These are phyloP conservation scores for Limnephilus lunatus DNA, from an alignment of 2,888 invertebrate genomes.

Conservation along the genomic window DNA sequence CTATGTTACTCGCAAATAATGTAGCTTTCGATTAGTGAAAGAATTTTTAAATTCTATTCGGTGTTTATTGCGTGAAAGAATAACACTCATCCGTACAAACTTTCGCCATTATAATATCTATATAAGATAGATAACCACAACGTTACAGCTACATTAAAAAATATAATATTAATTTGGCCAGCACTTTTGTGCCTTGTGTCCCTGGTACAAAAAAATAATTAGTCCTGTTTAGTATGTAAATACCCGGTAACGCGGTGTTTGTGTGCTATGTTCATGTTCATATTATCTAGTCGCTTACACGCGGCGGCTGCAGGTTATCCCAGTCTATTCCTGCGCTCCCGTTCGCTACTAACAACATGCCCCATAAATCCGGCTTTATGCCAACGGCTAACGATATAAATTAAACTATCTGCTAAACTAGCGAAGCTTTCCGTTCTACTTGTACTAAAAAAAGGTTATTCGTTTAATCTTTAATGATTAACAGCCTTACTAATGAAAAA, in stretches of 20 bases:
- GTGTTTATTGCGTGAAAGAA: too few species aligned
- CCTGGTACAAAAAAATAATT: constrained; percentile 13
- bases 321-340: not conserved
- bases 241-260: not conserved
- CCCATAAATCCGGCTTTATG: not conserved
- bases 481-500: too few species aligned
- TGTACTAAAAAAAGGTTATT: not conserved
- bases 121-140: too few species aligned
- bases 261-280: not conserved
- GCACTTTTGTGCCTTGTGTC: not conserved
- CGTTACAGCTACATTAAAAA: too few species aligned
- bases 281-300: constrained; percentile 8
- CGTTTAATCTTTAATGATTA: not conserved
- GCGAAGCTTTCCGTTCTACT: not conserved
- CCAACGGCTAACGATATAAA: not conserved
- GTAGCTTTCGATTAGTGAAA: too few species aligned
- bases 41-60: too few species aligned
- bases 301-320: not conserved
- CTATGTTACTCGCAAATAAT: too few species aligned
- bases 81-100: too few species aligned
- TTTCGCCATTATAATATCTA: too few species aligned
- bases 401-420: not conserved
- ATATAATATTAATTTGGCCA: not conserved
- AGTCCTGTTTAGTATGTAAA: constrained; percentile 8
- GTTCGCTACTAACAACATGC: not conserved